phyloP scores from a whole-genome alignment of 2,797 vertebrate species.

The Phataginus tetradactyla region DNA sequence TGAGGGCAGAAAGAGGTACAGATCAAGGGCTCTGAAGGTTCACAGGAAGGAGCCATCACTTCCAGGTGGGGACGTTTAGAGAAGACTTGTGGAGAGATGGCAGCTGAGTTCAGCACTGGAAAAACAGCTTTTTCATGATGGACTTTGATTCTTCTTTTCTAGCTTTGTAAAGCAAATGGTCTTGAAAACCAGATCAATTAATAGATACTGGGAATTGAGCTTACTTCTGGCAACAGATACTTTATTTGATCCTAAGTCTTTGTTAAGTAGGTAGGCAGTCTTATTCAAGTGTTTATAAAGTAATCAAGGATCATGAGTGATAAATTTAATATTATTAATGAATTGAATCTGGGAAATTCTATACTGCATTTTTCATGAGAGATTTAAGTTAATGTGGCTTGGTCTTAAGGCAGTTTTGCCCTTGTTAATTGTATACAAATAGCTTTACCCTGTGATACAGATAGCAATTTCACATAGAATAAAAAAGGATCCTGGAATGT shows the following conservation, averaged over 20 bases:
- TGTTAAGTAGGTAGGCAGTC: conserved; percentile 47
- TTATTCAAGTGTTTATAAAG: conserved; percentile 58
- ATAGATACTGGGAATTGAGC: conserved; percentile 43
- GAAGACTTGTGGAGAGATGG: not conserved
- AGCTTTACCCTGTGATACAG: conserved; percentile 31
- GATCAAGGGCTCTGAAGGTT: not conserved
- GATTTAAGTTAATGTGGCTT: conserved; percentile 44
- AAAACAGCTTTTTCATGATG: conserved; percentile 13
- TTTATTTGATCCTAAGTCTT: conserved; percentile 23
- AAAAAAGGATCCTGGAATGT: not conserved
- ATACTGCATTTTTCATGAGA: conserved; percentile 46
- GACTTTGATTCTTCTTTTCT: conserved; percentile 36
- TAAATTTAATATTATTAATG: conserved; percentile 62
- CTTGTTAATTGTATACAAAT: conserved; percentile 40
- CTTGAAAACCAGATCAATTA: conserved; percentile 49
- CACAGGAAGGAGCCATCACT: not conserved
- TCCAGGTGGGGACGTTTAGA: not conserved
- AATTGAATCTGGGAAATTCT: conserved; percentile 60
- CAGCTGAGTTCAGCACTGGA: not conserved
- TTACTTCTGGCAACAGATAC: conserved; percentile 13
- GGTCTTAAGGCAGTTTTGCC: conserved; percentile 36
- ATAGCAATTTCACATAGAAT: conserved; percentile 26
- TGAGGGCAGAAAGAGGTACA: not conserved
- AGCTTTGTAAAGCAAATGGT: conserved; percentile 53
- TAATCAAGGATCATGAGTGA: conserved; percentile 64